These are phyloP conservation scores for Scleropages formosus DNA, from an alignment of 2,797 vertebrate species.

Conservation along the genomic window DNA sequence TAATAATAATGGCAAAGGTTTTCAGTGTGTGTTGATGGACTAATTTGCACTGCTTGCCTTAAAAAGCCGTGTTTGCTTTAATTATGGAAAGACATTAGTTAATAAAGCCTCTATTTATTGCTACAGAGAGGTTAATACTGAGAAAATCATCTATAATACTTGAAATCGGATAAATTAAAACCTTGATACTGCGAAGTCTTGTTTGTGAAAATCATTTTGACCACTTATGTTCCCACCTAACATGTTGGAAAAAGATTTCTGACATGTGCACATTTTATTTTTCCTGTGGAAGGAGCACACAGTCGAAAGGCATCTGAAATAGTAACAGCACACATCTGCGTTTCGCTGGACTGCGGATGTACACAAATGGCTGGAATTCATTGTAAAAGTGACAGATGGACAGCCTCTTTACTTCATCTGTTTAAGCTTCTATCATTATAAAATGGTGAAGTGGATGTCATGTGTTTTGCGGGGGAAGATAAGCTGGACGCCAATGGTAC, in stretches of 20 bases:
- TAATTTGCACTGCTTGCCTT: neutral
- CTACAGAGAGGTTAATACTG: neutral
- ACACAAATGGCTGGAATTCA: neutral
- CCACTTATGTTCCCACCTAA: neutral
- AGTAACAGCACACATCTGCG: neutral
- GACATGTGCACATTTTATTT: slow-evolving; percentile 3
- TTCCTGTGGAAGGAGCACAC: slow-evolving; percentile 1
- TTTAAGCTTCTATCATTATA: slow-evolving; percentile 12
- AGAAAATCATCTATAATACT: neutral
- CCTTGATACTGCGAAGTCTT: neutral
- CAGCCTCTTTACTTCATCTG: slow-evolving; percentile 11
- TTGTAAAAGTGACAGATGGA: slow-evolving; percentile 12
- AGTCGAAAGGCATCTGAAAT: neutral
- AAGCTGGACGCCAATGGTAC: slow-evolving; percentile 1
- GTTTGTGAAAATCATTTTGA: neutral
- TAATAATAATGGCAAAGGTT: no score
- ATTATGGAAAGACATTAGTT: neutral
- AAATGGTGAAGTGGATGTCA: slow-evolving; percentile 17
- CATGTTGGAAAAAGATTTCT: neutral
- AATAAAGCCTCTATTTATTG: neutral
- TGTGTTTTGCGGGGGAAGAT: slow-evolving; percentile 14
- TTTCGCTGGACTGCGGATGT: neutral
- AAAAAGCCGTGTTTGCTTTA: neutral
- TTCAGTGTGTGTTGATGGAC: neutral
- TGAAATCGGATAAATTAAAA: slow-evolving; percentile 3